These are phyloP conservation scores for Cheilosia impressa DNA, from an alignment of 2,888 invertebrate species.

Conservation along the genomic window DNA sequence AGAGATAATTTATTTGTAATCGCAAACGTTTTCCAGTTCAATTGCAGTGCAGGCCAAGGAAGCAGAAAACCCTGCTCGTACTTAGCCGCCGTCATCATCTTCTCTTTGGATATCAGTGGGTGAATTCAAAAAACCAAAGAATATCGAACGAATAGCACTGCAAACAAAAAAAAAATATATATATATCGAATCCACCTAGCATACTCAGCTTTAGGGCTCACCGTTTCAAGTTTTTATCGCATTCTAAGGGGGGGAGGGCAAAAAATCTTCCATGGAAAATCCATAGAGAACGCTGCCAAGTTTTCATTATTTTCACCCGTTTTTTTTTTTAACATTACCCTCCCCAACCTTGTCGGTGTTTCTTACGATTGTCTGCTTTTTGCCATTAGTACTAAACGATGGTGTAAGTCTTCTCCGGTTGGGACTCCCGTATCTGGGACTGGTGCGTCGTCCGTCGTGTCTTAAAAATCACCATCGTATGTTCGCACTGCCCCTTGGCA, in stretches of 20 bases:
- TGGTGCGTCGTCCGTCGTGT: slow-evolving; percentile 47
- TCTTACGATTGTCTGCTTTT: slow-evolving; percentile 36
- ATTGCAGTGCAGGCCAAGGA: slow-evolving; percentile 64
- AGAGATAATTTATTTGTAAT: slow-evolving; percentile 84
- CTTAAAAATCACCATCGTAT: slow-evolving; percentile 52
- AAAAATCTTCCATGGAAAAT: slow-evolving; percentile 37
- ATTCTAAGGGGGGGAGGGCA: slow-evolving; percentile 7
- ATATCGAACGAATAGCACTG: slow-evolving; percentile 35
- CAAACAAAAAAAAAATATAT: slow-evolving; percentile 7
- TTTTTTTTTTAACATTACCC: slow-evolving; percentile 35
- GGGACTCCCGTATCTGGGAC: slow-evolving; percentile 23
- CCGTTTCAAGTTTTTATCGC: slow-evolving; percentile 69
- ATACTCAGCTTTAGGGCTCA: slow-evolving; percentile 63
- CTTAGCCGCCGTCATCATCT: slow-evolving; percentile 42
- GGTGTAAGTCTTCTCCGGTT: slow-evolving; percentile 51
- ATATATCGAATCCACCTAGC: slow-evolving; percentile 52
- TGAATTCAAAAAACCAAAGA: slow-evolving; percentile 51
- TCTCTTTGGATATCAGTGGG: slow-evolving; percentile 23
- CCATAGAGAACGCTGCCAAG: slow-evolving; percentile 70
- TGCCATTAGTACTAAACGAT: slow-evolving; percentile 46
- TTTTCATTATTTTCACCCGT: slow-evolving; percentile 71
- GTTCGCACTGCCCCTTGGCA: slow-evolving; percentile 50
- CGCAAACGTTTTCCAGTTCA: slow-evolving; percentile 80
- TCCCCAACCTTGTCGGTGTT: slow-evolving; percentile 7
- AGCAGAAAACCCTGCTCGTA: slow-evolving; percentile 7